Evolutionary conservation across 2,797 vertebrate genomes (phyloP).

Genomic region (Steatocranus sp.): DNA sequence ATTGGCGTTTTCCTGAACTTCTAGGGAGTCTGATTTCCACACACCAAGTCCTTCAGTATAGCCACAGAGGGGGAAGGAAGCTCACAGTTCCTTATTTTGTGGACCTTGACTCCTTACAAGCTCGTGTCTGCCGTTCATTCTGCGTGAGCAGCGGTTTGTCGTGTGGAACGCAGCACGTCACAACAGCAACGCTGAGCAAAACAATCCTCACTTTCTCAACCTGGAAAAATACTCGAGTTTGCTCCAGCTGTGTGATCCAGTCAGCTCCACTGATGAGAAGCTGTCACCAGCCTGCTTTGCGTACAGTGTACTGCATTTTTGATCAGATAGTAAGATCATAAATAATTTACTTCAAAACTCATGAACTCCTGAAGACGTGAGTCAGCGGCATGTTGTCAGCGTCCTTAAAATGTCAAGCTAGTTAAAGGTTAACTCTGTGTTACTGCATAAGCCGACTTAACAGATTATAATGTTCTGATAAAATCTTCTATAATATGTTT

Average conservation of each 20-base stretch:
- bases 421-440: conserved; percentile 12
- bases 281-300: not conserved
- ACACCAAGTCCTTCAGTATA: not conserved
- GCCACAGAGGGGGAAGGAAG: not conserved
- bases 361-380: not conserved
- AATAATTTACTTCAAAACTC: not conserved
- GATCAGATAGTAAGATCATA: not conserved
- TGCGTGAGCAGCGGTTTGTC: not conserved
- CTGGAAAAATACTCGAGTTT: conserved; percentile 41
- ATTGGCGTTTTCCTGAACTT: conserved; percentile 72
- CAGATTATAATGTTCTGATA: not conserved
- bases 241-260: conserved; percentile 5
- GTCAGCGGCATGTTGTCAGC: not conserved
- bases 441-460: not conserved
- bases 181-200: not conserved
- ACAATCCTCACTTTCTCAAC: not conserved
- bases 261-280: conserved; percentile 50
- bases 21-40: conserved; percentile 12
- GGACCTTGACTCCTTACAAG: conserved; percentile 53
- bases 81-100: conserved; percentile 24
- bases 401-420: not conserved
- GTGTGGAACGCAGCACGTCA: not conserved
- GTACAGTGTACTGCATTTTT: not conserved
- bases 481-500: not conserved
- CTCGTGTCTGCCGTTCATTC: not conserved